phyloP scores from a whole-genome alignment of 2,797 vertebrate species.

The Pristis pectinata region DNA sequence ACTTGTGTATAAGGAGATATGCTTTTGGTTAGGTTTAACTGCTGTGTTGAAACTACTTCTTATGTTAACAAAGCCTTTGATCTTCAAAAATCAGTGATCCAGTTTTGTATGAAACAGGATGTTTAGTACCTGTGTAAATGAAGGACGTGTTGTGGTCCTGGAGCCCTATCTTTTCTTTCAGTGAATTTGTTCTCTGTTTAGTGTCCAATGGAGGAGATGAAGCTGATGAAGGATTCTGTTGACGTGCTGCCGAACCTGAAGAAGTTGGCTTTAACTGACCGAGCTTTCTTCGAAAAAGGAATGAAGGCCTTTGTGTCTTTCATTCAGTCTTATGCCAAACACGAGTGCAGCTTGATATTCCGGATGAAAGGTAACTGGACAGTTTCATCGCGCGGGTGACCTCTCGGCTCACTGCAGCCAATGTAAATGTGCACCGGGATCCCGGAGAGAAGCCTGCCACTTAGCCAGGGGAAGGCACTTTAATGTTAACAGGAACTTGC shows the following conservation, averaged over 20 bases:
- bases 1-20: background rate
- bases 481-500: background rate
- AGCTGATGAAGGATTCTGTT: conserved; percentile 53
- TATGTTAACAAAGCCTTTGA: background rate
- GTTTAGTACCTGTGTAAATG: background rate
- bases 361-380: conserved; percentile 74
- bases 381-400: background rate
- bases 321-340: conserved; percentile 87
- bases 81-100: background rate
- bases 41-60: background rate
- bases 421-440: background rate
- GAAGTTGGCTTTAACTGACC: conserved; percentile 70
- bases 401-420: background rate
- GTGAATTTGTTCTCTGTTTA: conserved; percentile 46
- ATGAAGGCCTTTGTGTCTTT: conserved; percentile 86
- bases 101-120: background rate
- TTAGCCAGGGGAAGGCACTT: background rate
- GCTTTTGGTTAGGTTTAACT: background rate
- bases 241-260: conserved; percentile 79
- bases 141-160: background rate
- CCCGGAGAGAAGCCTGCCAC: too few relatives aligned
- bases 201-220: conserved; percentile 83
- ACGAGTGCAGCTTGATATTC: conserved; percentile 91
- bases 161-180: background rate
- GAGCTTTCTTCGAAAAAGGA: conserved; percentile 81